Percentiles rank a stretch among this genome's conserved stretches.
Conservation (phyloP, 2,797 vertebrate species). For the Anomalospiza imberbis region DNA sequence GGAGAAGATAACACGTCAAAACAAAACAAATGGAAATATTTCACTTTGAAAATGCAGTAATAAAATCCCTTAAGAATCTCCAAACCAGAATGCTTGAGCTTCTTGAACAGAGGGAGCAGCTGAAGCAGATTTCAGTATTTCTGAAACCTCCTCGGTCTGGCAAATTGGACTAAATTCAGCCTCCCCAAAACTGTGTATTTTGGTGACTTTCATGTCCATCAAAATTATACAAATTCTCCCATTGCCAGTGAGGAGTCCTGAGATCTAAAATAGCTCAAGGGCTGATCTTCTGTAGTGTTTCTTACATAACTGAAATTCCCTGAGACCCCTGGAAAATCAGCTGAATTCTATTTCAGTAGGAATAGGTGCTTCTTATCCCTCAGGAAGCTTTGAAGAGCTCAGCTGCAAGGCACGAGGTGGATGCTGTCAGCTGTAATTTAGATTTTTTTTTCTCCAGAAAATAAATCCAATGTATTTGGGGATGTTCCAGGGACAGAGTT, state of each 20-base stretch:
- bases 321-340: neutral
- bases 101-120: neutral
- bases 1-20: neutral
- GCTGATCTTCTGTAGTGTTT: neutral
- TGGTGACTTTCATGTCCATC: neutral
- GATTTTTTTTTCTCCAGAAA: neutral
- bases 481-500: neutral
- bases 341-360: neutral
- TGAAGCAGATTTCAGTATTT: neutral
- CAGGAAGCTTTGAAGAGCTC: slow-evolving; percentile 32
- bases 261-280: neutral
- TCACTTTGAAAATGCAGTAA: neutral
- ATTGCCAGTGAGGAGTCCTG: neutral
- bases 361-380: slow-evolving; percentile 19
- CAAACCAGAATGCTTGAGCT: neutral
- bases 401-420: slow-evolving; percentile 25
- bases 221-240: neutral
- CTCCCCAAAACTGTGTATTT: neutral
- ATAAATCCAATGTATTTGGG: neutral
- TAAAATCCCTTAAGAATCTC: neutral
- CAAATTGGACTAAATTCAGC: neutral
- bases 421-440: neutral
- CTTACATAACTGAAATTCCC: neutral
- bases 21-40: neutral
- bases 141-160: neutral